Conservation (phyloP, 92 coral and sea anemone genomes). For the Heliopora coerulea region DNA sequence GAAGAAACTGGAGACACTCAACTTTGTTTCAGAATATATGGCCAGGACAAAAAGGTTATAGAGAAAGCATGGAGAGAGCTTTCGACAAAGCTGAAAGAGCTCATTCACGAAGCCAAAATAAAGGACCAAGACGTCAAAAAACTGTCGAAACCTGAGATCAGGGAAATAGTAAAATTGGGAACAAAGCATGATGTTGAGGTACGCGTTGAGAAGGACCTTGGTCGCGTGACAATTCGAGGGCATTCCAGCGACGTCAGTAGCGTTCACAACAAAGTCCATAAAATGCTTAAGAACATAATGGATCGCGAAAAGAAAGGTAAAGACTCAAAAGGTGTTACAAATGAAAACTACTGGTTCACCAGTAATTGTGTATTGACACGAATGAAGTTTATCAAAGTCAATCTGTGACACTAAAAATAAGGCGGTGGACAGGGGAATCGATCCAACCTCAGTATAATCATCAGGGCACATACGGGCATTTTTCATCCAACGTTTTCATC, state of each 20-base stretch:
- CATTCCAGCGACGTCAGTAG: not conserved
- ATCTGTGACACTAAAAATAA: too few species aligned
- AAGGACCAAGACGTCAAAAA: conserved; percentile 5
- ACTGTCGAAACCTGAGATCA: not conserved
- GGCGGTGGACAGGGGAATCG: too few species aligned
- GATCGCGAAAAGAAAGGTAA: too few species aligned
- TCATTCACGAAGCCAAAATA: not conserved
- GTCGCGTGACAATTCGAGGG: not conserved
- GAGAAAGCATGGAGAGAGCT: conserved; percentile 24
- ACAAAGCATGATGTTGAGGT: not conserved
- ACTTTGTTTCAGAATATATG: not conserved
- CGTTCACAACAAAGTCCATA: conserved; percentile 10
- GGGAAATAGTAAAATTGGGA: not conserved
- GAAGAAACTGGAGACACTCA: not conserved
- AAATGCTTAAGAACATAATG: not conserved
- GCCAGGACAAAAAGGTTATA: not conserved
- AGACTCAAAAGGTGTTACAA: too few species aligned
- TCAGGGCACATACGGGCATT: too few species aligned
- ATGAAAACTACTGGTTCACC: too few species aligned
- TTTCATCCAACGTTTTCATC: too few species aligned
- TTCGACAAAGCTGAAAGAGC: not conserved
- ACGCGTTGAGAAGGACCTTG: not conserved
- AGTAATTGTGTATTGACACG: too few species aligned
- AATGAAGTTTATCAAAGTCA: too few species aligned
- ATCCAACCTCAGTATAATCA: too few species aligned